Base-by-base conservation (phyloP, 2,888 invertebrate species). In the Ormia ochracea region DNA sequence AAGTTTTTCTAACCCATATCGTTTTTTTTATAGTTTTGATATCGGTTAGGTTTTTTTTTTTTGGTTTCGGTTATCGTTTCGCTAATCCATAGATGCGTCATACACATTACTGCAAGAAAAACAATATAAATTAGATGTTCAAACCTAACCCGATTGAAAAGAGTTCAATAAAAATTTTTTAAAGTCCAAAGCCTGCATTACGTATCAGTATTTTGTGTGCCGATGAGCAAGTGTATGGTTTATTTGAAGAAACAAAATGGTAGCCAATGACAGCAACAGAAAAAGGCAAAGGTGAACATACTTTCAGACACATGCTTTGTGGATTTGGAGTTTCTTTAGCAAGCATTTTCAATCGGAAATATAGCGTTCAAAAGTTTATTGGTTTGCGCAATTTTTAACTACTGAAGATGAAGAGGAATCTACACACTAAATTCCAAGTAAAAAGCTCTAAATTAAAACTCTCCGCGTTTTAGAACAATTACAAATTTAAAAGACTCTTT, bases 81-180 rank as follows among this genome's bases (percentile, higher is more conserved):
- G 54, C 58, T 58, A 41, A 70, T 52, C 31, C 41, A 43, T 36
- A 36, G 33, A 74, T 79, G 78, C 69, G 28, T 79, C 78, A 75
- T 59, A 36, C n/a, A n/a, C 45, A 41, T 70, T 76, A 68, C 28
- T 10, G 33, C n/a, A 69, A 48, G 28, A 70, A 48, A 48, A 26
- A 50, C 14, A 31, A 43, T 45, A 66, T 70, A 45, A 75, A 48
- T 52, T 12, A 66, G 73, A 54, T 68, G 63, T 61, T 61, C 72
- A 68, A 76, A 63, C 76, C 61, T 66, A 80, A 80, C 80, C 61
- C 76, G 76, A 80, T 76, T 76, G 56, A 28, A 26, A 58, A 73
- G n/a, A 80, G 76, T 76, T 80, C 72, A 76, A 73, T 68, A 76
- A 80, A 72, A 76, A 73, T 50, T 23, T 61, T 17, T 41, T 36